Base-by-base conservation (phyloP, 2,797 vertebrate species). In the Numenius phaeopus region DNA sequence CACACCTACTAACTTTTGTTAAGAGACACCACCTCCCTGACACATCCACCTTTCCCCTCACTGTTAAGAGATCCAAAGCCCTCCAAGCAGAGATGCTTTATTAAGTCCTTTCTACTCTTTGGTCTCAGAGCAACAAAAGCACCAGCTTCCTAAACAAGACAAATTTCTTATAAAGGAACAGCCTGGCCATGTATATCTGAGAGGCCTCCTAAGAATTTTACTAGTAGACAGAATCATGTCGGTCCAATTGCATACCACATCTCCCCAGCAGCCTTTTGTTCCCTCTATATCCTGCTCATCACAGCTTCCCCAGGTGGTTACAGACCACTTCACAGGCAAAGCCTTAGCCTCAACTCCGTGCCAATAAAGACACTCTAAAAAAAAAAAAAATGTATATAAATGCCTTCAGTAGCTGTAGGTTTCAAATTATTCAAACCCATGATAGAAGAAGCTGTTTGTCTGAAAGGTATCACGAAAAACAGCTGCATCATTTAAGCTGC, bases 341-440 rank as follows among this genome's bases (percentile, higher is more conserved):
- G 44, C 22, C 82, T 80, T 27, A 71, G 21, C 55, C 54, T 81
- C 73, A 89, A 66, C 29, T 69, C 46, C 23, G 11, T 46, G 46
- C 42, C 90, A 76, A 58, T 18, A 54, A 91, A 83, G 50, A 44
- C 13, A 54, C 11, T 54, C 47, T 9, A 27, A 16, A 16, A 34
- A 22, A 69, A 84, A 42, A 6, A 47, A 4, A 70, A 80, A 23
- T 0, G 6, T 14, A 47, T 19, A 67, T 52, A 54, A 90, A 65
- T 15, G 32, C 22, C 42, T 93, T 73, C 58, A 50, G 49, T 54
- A 85, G 42, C 75, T 80, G 12, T 34, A 75, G 29, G 15, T 62
- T 87, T 83, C 82, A 58, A 89, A 83, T 66, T 89, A 83, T 76
- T 83, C 49, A 87, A 92, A 85, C 7, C 14, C 42, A 49, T 13